Evolutionary conservation across 2,797 vertebrate species (phyloP), one percentile per base, ranked within the genome.

Genomic region (Scolopax bukidnonensis): DNA sequence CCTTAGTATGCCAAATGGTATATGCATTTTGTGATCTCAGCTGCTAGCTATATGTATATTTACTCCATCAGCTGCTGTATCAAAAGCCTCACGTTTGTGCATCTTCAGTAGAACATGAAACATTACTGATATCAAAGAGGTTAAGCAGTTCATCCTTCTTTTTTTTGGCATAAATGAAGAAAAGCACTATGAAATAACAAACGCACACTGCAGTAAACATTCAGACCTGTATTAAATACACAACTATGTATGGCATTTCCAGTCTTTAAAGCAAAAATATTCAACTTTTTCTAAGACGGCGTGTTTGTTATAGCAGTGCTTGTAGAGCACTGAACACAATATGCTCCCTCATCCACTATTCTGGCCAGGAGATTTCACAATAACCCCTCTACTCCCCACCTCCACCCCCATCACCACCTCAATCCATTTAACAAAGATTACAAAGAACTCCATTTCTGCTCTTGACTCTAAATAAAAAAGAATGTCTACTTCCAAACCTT

Each of bases 21-120:
- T 38, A 75, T 20, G 90, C 36, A 63, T 94, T 95, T 83, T 88
- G 61, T 87, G 56, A 88, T 67, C 80, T 53, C 5, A 51, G 75
- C 92, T 88, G 67, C 74, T 69, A 96, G 81, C 41, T 82, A 74
- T 60, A 69, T 47, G 11, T 84, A 48, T 61, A 59, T 79, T 92
- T 86, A 87, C 50, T 70, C 38, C 28, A 84, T 6, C 32, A 91
- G 71, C 27, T 81, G 69, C 65, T 27, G n/a, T 71, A 91, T 75
- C 61, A 84, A 83, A 93, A 96, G 13, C 33, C 32, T 94, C 10
- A 12, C n/a, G 61, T 67, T 63, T 87, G 24, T 43, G 30, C 40
- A 79, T 67, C 68, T 79, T 73, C 51, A 45, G 60, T 1, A 60
- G 43, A 65, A 82, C 12, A 69, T 6, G 6, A 84, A 91, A 61